Conservation (phyloP, 2,113 vertebrate genomes). For the Syngnathus typhle region DNA sequence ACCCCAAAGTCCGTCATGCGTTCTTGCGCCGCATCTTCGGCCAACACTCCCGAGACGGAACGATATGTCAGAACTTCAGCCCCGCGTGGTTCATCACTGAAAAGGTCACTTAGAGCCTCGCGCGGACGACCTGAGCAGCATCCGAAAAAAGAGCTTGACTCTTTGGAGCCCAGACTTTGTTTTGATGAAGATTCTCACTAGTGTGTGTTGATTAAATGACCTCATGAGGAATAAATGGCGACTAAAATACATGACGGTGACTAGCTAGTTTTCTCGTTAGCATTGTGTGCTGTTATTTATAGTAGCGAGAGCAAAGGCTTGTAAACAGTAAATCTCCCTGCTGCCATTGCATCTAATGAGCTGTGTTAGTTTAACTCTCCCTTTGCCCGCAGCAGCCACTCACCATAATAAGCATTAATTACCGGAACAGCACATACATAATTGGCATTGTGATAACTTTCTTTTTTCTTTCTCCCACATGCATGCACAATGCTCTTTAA, state of each 20-base stretch:
- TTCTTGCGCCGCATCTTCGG: constrained; percentile 49
- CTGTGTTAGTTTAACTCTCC: constrained; percentile 1
- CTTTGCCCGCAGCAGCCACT: constrained; percentile 1
- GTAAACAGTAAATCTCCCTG: constrained; percentile 2
- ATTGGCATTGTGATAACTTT: not conserved
- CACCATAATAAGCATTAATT: constrained; percentile 1
- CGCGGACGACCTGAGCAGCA: constrained; percentile 44
- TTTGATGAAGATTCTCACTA: constrained; percentile 22
- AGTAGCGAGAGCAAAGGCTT: not conserved
- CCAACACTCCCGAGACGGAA: constrained; percentile 66
- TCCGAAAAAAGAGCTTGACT: constrained; percentile 30
- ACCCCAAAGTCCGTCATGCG: constrained; percentile 45
- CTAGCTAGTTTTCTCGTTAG: not conserved
- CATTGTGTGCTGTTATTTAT: not conserved
- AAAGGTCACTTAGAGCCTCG: constrained; percentile 64
- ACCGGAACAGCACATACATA: not conserved
- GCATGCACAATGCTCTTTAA: not conserved
- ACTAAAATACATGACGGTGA: not conserved
- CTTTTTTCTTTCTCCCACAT: not conserved
- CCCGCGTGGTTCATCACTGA: constrained; percentile 57
- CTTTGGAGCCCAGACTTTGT: constrained; percentile 21
- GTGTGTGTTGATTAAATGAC: not conserved
- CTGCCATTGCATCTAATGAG: constrained; percentile 1
- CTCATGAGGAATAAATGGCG: not conserved
- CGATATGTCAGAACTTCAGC: constrained; percentile 52